Evolutionary conservation across 2,113 vertebrate genomes (phyloP).

Genomic region (Psephotus haematonotus): DNA sequence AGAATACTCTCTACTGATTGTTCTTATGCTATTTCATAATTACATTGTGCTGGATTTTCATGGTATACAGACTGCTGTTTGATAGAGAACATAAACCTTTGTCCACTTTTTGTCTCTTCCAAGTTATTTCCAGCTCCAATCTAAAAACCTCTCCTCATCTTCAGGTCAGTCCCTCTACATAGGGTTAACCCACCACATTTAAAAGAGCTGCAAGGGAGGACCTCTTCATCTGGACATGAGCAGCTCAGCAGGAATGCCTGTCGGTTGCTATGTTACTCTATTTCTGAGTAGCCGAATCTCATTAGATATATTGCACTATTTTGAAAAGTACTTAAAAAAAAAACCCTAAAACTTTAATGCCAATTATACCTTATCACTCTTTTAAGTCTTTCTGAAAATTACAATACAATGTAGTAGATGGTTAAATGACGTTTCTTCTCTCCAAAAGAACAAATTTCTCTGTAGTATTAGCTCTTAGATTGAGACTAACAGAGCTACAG

Average conservation of each 20-base stretch:
- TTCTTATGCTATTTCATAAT: background rate
- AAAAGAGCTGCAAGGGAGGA: background rate
- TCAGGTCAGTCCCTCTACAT: background rate
- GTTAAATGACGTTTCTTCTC: background rate
- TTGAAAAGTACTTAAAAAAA: background rate
- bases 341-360: background rate
- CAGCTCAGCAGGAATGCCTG: background rate
- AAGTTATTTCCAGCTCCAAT: background rate
- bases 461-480: background rate
- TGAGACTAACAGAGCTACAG: background rate
- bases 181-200: background rate
- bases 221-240: background rate
- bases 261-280: background rate
- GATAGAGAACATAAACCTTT: background rate
- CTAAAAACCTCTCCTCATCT: background rate
- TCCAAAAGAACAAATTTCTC: background rate
- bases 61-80: background rate
- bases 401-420: background rate
- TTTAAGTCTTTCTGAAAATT: background rate
- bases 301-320: background rate
- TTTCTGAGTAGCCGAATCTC: background rate
- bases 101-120: background rate
- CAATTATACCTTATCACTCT: background rate
- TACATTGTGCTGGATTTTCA: background rate
- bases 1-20: background rate